Conservation (phyloP, 1,140 invertebrate species). For the Nebria ingens region DNA sequence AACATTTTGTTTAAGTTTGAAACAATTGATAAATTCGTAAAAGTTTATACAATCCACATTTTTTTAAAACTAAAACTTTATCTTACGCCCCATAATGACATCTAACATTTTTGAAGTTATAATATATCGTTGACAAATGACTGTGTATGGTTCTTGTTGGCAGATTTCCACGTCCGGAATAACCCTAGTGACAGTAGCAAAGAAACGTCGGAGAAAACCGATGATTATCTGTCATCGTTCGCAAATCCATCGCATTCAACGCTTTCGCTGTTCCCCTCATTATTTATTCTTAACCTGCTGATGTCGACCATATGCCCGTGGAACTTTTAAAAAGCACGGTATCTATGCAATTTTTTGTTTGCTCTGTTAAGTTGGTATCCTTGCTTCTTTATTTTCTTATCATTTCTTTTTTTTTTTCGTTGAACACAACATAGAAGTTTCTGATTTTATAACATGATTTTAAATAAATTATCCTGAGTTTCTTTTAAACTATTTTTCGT, state of each 20-base stretch:
- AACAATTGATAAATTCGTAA: neutral
- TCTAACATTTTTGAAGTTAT: neutral
- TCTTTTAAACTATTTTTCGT: too few species aligned
- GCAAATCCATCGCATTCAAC: neutral
- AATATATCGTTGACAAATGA: constrained; percentile 1
- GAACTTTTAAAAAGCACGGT: neutral
- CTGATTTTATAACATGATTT: too few species aligned
- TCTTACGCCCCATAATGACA: too few species aligned
- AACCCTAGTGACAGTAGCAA: neutral
- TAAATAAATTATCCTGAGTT: too few species aligned
- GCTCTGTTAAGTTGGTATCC: too few species aligned
- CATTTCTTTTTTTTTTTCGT: too few species aligned
- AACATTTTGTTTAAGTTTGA: too few species aligned
- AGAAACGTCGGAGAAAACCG: neutral
- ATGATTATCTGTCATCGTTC: neutral
- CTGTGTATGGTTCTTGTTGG: neutral
- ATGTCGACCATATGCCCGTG: neutral
- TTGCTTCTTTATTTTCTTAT: too few species aligned
- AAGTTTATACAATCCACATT: too few species aligned
- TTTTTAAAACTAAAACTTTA: too few species aligned
- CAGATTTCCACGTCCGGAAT: constrained; percentile 3
- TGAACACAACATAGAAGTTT: too few species aligned
- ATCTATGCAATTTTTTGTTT: too few species aligned
- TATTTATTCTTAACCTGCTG: constrained; percentile 9
- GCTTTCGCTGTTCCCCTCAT: neutral